Conservation (phyloP, 2,113 vertebrate genomes). For the Corythoichthys intestinalis region DNA sequence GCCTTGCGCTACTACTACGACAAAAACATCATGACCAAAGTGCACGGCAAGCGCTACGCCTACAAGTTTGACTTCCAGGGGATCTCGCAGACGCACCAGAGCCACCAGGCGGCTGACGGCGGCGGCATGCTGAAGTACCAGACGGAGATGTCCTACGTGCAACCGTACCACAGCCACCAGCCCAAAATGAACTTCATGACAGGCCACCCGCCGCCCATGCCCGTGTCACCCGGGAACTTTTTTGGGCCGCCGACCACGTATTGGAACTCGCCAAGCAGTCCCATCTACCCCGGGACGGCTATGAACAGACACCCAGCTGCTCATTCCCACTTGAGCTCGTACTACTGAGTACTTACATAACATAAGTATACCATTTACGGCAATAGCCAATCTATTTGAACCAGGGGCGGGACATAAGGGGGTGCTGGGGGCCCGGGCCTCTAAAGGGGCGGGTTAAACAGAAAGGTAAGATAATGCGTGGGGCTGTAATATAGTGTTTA, state of each 20-base stretch:
- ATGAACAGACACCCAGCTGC: slow-evolving; percentile 67
- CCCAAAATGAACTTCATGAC: slow-evolving; percentile 75
- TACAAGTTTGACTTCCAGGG: slow-evolving; percentile 78
- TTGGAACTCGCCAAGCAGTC: slow-evolving; percentile 68
- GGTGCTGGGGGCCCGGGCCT: too few species aligned
- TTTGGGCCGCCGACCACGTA: slow-evolving; percentile 63
- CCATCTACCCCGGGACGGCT: slow-evolving; percentile 67
- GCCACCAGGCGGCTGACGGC: slow-evolving; percentile 55
- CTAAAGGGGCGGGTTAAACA: too few species aligned
- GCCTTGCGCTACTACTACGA: slow-evolving; percentile 77
- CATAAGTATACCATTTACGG: too few species aligned
- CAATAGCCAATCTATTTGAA: too few species aligned
- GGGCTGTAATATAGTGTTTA: too few species aligned
- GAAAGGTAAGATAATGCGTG: too few species aligned
- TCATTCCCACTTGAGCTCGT: slow-evolving; percentile 74
- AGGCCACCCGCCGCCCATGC: slow-evolving; percentile 58
- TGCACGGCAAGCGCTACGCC: slow-evolving; percentile 77
- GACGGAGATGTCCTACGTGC: slow-evolving; percentile 58
- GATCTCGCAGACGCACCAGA: slow-evolving; percentile 74
- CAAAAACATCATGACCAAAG: slow-evolving; percentile 82
- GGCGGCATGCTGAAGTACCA: slow-evolving; percentile 66
- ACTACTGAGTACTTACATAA: slow-evolving; percentile 63
- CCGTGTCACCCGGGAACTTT: slow-evolving; percentile 64
- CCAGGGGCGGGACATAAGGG: too few species aligned
- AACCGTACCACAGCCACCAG: slow-evolving; percentile 72